phyloP scores from a whole-genome alignment of 2,888 invertebrate genomes.

The Maniola hyperantus region DNA sequence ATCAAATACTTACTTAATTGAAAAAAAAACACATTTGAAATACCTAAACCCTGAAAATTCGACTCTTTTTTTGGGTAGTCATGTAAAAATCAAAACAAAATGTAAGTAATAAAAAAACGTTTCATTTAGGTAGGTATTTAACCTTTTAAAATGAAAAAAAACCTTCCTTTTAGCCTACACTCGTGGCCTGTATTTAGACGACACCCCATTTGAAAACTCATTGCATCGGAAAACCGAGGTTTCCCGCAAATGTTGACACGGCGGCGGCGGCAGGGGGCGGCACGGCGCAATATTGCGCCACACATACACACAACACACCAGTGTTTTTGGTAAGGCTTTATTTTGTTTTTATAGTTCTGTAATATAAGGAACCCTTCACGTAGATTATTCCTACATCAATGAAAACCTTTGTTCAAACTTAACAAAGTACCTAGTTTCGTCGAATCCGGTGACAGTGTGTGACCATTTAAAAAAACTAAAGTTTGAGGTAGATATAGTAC shows the following conservation, averaged over 20 bases:
- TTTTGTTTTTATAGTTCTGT: slow-evolving; percentile 18
- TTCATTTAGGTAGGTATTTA: background rate
- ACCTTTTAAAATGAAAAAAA: background rate
- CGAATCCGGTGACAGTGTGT: no score
- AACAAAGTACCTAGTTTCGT: no score
- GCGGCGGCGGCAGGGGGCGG: background rate
- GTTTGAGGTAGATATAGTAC: no score
- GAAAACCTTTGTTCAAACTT: no score
- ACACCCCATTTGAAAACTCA: slow-evolving; percentile 57
- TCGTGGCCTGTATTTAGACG: slow-evolving; percentile 39
- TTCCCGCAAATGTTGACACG: slow-evolving; percentile 66
- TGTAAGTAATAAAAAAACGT: slow-evolving; percentile 5
- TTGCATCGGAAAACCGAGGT: slow-evolving; percentile 60
- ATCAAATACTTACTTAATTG: no score
- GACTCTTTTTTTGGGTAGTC: no score
- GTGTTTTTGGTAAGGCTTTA: slow-evolving; percentile 27
- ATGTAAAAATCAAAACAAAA: slow-evolving; percentile 6
- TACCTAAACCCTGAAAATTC: no score
- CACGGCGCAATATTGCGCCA: slow-evolving; percentile 63
- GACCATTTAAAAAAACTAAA: no score
- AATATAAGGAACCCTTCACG: no score
- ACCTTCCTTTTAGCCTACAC: background rate
- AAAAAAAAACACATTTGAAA: no score
- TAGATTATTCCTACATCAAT: no score
- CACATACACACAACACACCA: slow-evolving; percentile 29